Evolutionary conservation across 2,888 invertebrate species (phyloP).

Genomic region (Tinea semifulvella): DNA sequence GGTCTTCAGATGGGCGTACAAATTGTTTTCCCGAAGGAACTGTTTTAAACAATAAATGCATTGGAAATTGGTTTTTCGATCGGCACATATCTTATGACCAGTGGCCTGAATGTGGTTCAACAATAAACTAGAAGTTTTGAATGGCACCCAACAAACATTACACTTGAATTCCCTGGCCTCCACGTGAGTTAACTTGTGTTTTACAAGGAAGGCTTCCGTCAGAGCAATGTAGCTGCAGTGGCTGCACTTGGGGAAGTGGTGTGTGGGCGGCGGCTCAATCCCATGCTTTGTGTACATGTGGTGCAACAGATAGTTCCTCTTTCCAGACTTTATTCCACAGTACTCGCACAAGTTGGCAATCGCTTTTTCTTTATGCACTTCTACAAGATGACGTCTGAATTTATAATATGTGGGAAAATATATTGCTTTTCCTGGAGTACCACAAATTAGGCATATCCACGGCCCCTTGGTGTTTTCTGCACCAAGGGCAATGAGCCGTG

Average conservation of each 20-base stretch:
- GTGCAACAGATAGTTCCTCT: constrained; percentile 77
- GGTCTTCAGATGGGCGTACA: constrained; percentile 76
- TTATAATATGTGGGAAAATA: constrained; percentile 81
- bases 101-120: constrained; percentile 64
- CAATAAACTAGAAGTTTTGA: constrained; percentile 44
- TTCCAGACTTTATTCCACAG: constrained; percentile 81
- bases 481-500: constrained; percentile 66
- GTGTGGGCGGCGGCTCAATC: constrained; percentile 74
- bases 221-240: constrained; percentile 79
- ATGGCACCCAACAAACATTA: constrained; percentile 64
- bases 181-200: constrained; percentile 74
- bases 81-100: constrained; percentile 56
- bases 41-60: constrained; percentile 80
- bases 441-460: constrained; percentile 84
- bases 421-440: constrained; percentile 70
- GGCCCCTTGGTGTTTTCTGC: constrained; percentile 75
- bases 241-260: constrained; percentile 81
- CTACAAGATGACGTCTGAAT: constrained; percentile 83
- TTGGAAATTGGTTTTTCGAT: constrained; percentile 55
- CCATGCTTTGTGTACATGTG: constrained; percentile 85
- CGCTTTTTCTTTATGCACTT: constrained; percentile 81
- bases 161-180: constrained; percentile 58
- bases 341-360: constrained; percentile 83
- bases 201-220: constrained; percentile 73
- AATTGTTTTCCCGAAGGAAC: constrained; percentile 73